phyloP scores from a whole-genome alignment of 2,797 vertebrate species.

The Zalophus californianus region DNA sequence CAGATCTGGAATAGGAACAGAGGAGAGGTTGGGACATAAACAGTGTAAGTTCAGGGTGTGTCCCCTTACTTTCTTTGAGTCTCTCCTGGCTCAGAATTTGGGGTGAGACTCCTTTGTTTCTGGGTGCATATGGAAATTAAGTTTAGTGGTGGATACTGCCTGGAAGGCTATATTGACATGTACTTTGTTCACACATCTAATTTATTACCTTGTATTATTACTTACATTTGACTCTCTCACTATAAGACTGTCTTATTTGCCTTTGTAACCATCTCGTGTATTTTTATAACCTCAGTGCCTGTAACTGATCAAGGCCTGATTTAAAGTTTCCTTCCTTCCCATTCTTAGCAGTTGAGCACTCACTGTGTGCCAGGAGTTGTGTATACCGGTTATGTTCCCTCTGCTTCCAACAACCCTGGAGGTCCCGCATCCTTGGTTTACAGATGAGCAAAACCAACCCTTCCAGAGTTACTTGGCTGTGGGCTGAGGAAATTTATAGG shows the following conservation, averaged over 20 bases:
- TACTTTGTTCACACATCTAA: neutral
- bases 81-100: neutral
- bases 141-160: neutral
- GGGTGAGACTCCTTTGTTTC: neutral
- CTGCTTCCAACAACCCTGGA: neutral
- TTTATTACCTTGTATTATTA: neutral
- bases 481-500: neutral
- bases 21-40: neutral
- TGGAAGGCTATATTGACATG: neutral
- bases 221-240: conserved; percentile 10
- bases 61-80: neutral
- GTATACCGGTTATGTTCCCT: neutral
- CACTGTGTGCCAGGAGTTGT: neutral
- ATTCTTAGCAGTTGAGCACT: neutral
- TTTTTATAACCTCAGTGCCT: neutral
- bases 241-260: neutral
- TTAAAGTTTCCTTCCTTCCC: neutral
- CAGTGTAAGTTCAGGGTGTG: accelerated
- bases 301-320: neutral
- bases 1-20: neutral
- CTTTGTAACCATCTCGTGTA: neutral
- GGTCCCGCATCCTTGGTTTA: neutral
- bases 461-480: neutral
- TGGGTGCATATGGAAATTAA: neutral
- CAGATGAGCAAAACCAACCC: neutral